These are phyloP conservation scores for Moxostoma hubbsi DNA, from an alignment of 2,797 vertebrate species.

Conservation along the genomic window DNA sequence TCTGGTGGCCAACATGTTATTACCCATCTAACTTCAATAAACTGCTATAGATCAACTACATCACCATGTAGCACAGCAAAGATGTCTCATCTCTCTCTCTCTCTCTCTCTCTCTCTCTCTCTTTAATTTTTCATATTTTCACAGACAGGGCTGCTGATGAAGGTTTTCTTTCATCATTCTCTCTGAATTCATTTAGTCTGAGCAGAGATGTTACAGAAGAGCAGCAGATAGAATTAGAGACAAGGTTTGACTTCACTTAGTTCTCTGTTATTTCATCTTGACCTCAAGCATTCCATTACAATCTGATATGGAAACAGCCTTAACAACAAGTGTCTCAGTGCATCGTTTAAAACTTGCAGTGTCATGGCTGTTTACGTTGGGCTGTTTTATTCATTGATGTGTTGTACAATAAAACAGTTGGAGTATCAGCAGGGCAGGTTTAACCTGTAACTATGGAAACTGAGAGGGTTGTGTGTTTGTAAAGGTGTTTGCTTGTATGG, in stretches of 20 bases:
- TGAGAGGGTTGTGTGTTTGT: conserved; percentile 15
- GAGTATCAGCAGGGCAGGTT: conserved; percentile 10
- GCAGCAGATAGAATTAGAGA: conserved; percentile 58
- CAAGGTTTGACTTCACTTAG: conserved; percentile 60
- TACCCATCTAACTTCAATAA: conserved; percentile 28
- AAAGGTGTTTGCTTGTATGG: conserved; percentile 21
- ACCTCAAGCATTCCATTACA: conserved; percentile 36
- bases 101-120: conserved; percentile 23
- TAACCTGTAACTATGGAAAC: conserved; percentile 42
- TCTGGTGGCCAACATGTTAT: conserved; percentile 6
- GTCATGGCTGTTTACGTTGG: conserved; percentile 30
- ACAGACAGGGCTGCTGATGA: conserved; percentile 52
- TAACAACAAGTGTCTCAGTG: background rate
- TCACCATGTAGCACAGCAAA: conserved; percentile 32
- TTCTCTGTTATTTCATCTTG: conserved; percentile 55
- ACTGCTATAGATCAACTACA: conserved; percentile 5
- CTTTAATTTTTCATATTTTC: conserved; percentile 47
- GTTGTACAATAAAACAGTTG: conserved; percentile 29
- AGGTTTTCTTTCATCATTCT: conserved; percentile 62
- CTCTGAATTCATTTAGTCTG: conserved; percentile 55
- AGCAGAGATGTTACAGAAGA: conserved; percentile 55
- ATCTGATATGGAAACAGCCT: background rate
- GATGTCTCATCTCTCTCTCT: conserved; percentile 1
- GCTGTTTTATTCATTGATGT: conserved; percentile 9
- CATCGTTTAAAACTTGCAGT: conserved; percentile 4